These are phyloP conservation scores for Glaucomys volans DNA, from an alignment of 2,113 vertebrate genomes.

Conservation along the genomic window DNA sequence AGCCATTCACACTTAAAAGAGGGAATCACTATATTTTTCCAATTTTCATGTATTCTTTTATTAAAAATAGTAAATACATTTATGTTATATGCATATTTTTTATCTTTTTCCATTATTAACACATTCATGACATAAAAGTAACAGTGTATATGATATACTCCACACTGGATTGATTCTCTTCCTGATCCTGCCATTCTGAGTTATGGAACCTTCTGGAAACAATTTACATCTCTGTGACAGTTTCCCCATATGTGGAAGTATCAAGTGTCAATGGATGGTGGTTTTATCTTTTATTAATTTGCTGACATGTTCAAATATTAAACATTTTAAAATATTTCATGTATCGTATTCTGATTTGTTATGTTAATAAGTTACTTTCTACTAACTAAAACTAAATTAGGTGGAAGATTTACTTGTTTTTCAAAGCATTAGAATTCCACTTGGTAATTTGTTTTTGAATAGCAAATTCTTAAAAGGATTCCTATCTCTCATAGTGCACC, in stretches of 20 bases:
- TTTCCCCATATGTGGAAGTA: conserved; percentile 65
- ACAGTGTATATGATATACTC: conserved; percentile 33
- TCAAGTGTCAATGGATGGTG: conserved; percentile 55
- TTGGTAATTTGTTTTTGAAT: conserved; percentile 46
- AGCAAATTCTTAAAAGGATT: conserved; percentile 53
- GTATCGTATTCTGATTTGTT: conserved; percentile 61
- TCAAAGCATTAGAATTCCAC: conserved; percentile 63
- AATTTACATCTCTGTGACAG: conserved; percentile 66
- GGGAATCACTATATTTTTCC: conserved; percentile 19
- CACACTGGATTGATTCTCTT: conserved; percentile 65
- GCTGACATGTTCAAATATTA: conserved; percentile 72
- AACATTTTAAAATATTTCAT: conserved; percentile 71
- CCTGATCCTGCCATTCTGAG: conserved; percentile 26
- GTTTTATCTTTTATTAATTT: conserved; percentile 65
- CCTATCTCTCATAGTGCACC: not conserved
- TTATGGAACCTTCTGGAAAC: conserved; percentile 70
- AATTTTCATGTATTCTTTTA: conserved; percentile 67
- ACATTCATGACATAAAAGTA: conserved; percentile 60
- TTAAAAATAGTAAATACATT: conserved; percentile 62
- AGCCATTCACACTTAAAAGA: conserved; percentile 63
- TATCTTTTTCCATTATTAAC: conserved; percentile 68
- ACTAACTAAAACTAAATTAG: conserved; percentile 52
- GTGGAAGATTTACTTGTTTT: conserved; percentile 62
- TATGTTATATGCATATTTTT: conserved; percentile 50
- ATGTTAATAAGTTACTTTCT: conserved; percentile 53